Percentiles rank a stretch among this genome's conserved stretches.
Evolutionary conservation across 2,888 invertebrate species (phyloP).

Genomic region (Heteropelma amictum): DNA sequence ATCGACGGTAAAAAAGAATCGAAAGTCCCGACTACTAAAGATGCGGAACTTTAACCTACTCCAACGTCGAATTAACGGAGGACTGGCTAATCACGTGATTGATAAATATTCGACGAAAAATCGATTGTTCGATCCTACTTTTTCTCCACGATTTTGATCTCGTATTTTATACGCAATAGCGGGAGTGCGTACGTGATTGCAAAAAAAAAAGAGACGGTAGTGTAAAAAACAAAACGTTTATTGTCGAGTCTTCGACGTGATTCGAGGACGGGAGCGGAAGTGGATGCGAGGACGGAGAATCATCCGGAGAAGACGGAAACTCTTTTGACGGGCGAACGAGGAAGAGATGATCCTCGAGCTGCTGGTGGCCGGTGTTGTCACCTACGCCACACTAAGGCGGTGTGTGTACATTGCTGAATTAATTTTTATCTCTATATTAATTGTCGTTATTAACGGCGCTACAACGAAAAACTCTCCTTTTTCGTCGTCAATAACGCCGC

Average conservation of each 20-base stretch:
- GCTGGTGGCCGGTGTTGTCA: constrained; percentile 77
- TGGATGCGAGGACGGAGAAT: constrained; percentile 68
- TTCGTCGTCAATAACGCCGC: background rate
- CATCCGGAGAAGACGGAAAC: constrained; percentile 68
- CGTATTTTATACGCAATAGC: background rate
- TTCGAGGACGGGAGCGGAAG: constrained; percentile 60
- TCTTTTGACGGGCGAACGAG: constrained; percentile 72
- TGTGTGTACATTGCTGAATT: constrained; percentile 77
- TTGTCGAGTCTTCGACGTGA: background rate
- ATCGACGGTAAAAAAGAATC: constrained; percentile 31
- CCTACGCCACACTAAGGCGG: constrained; percentile 78
- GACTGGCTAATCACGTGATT: constrained; percentile 57
- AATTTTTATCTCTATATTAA: constrained; percentile 61
- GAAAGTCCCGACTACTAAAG: constrained; percentile 2
- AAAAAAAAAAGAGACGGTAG: background rate
- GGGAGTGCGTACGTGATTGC: constrained; percentile 25
- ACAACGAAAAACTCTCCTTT: background rate
- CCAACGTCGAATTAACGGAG: constrained; percentile 63
- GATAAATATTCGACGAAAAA: constrained; percentile 14
- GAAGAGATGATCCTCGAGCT: constrained; percentile 76
- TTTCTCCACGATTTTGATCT: background rate
- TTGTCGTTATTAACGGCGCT: background rate
- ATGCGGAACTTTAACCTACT: constrained; percentile 62
- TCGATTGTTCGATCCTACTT: background rate
- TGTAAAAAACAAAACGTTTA: background rate